Evolutionary conservation across 2,797 vertebrate species (phyloP).

Genomic region (Acestrorhynchus altus): DNA sequence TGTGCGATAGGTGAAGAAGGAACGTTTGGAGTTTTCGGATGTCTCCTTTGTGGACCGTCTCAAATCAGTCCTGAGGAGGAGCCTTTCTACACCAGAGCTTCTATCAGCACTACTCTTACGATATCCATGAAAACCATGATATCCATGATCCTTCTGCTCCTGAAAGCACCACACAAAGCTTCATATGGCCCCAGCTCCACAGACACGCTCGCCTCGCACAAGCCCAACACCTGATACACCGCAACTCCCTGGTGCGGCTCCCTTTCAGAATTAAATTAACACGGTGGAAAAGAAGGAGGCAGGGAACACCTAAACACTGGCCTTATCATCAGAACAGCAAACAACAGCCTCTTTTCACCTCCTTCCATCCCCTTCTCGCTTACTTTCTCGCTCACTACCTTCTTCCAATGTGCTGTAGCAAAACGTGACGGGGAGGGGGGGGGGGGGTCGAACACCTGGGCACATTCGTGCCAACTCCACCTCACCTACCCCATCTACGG

Average conservation of each 20-base stretch:
- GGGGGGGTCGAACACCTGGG: conserved; percentile 21
- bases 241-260: neutral
- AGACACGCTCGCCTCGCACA: neutral
- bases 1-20: too few relatives aligned
- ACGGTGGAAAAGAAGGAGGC: conserved; percentile 7
- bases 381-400: neutral
- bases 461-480: conserved; percentile 11
- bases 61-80: too few relatives aligned
- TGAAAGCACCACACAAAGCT: too few relatives aligned
- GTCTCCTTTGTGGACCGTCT: too few relatives aligned
- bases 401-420: conserved; percentile 26
- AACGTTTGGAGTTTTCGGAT: too few relatives aligned
- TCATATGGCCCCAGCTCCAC: neutral
- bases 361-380: neutral
- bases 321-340: neutral
- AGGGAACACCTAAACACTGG: conserved; percentile 3
- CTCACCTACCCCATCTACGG: conserved; percentile 24
- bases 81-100: too few relatives aligned
- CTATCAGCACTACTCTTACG: too few relatives aligned
- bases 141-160: too few relatives aligned
- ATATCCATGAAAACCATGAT: too few relatives aligned
- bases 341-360: neutral
- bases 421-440: neutral
- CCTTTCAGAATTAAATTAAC: conserved; percentile 1
- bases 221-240: neutral